Conservation (phyloP, 1,140 invertebrate species). For the Drosophila bocqueti region DNA sequence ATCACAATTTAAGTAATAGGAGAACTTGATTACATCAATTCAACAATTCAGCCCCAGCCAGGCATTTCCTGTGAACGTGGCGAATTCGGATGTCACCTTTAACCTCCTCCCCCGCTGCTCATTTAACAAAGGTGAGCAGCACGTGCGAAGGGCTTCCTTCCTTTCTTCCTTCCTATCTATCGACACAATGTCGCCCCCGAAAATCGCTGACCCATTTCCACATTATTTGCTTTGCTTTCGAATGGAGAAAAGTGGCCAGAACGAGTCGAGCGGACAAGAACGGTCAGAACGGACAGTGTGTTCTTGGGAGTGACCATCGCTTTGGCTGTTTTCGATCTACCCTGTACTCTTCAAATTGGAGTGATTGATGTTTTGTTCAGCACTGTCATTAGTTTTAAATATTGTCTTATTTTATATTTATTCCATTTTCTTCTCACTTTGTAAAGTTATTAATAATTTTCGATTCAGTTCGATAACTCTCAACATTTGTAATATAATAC, state of each 20-base stretch:
- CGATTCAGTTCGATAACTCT: no score
- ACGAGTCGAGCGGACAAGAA: constrained; percentile 2
- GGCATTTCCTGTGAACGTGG: constrained; percentile 31
- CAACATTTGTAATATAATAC: no score
- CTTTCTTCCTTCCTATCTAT: constrained; percentile 28
- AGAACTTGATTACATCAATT: constrained; percentile 44
- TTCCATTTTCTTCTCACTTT: no score
- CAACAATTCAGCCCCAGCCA: constrained; percentile 3
- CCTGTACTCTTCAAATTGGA: background rate
- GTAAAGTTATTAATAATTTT: no score
- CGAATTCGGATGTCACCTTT: constrained; percentile 21
- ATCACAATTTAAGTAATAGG: constrained; percentile 44
- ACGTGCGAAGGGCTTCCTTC: constrained; percentile 62
- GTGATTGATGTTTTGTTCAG: no score
- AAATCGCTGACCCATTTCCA: constrained; percentile 74
- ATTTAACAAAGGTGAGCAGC: constrained; percentile 35
- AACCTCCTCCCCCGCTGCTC: background rate
- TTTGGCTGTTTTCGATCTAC: background rate
- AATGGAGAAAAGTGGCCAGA: constrained; percentile 11
- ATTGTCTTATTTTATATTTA: background rate
- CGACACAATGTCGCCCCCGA: constrained; percentile 66
- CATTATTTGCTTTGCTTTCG: constrained; percentile 42
- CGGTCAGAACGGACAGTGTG: constrained; percentile 8
- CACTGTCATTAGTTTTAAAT: no score
- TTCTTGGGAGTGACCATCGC: constrained; percentile 44